A percentile compares a stretch with the other conserved stretches of the same genome.
Evolutionary conservation across 2,888 invertebrate genomes (phyloP).

Genomic region (Crossocerus cetratus): DNA sequence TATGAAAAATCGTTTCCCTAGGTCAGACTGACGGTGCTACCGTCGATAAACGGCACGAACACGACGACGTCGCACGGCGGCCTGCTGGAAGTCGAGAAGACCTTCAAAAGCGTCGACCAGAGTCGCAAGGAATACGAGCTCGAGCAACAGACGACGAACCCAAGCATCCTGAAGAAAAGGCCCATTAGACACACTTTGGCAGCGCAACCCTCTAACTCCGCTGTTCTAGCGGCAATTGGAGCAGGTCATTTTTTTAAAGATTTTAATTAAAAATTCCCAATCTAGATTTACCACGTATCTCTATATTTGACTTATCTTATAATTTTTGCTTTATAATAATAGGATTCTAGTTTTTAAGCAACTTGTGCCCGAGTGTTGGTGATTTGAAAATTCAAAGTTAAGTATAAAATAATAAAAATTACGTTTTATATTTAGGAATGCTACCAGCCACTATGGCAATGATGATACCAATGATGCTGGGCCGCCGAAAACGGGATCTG

Average conservation of each 20-base stretch:
- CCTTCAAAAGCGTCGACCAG: conserved; percentile 85
- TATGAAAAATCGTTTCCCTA: conserved; percentile 62
- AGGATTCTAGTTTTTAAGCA: background rate
- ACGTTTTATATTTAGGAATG: conserved; percentile 77
- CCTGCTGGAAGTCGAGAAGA: conserved; percentile 85
- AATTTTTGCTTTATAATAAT: background rate
- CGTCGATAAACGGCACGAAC: conserved; percentile 81
- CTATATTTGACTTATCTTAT: too few species aligned
- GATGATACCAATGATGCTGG: conserved; percentile 87
- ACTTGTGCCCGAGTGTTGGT: background rate
- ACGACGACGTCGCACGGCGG: conserved; percentile 85
- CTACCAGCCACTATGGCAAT: conserved; percentile 89
- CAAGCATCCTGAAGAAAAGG: conserved; percentile 59
- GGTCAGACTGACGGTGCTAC: conserved; percentile 85
- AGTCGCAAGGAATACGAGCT: conserved; percentile 77
- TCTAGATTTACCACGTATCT: too few species aligned
- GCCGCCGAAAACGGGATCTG: conserved; percentile 76
- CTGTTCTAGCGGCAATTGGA: conserved; percentile 85
- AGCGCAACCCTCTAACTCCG: conserved; percentile 79
- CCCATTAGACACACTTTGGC: conserved; percentile 69
- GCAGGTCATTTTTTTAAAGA: conserved; percentile 78
- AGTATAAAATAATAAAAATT: too few species aligned
- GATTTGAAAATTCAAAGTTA: too few species aligned
- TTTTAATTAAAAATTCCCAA: too few species aligned
- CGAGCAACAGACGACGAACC: conserved; percentile 70